Conservation (phyloP, 2,113 vertebrate genomes). For the Mola mola region DNA sequence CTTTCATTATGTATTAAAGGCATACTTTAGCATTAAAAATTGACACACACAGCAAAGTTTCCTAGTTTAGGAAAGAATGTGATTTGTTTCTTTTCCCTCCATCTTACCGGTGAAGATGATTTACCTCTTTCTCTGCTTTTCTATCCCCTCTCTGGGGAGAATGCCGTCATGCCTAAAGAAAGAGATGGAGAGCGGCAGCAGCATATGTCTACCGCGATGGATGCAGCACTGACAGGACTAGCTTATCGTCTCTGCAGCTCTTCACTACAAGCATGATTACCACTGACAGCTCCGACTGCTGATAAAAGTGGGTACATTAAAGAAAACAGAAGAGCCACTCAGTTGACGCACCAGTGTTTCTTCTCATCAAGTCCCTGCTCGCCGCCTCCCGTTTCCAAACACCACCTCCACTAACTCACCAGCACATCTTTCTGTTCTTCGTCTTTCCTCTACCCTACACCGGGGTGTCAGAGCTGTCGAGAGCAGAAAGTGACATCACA, state of each 20-base stretch:
- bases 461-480: slow-evolving; percentile 79
- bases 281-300: slow-evolving; percentile 79
- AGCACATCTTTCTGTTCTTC: slow-evolving; percentile 44
- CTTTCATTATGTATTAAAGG: too few species aligned
- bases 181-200: slow-evolving; percentile 61
- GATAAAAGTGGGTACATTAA: slow-evolving; percentile 84
- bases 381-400: slow-evolving; percentile 36
- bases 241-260: slow-evolving; percentile 76
- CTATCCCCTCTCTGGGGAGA: slow-evolving; percentile 69
- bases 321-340: slow-evolving; percentile 77
- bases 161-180: slow-evolving; percentile 64
- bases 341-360: slow-evolving; percentile 66
- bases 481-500: slow-evolving; percentile 83
- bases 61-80: slow-evolving; percentile 27
- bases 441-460: slow-evolving; percentile 50
- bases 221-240: slow-evolving; percentile 75
- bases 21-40: slow-evolving; percentile 20
- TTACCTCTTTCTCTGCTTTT: slow-evolving; percentile 39
- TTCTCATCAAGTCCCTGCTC: slow-evolving; percentile 60
- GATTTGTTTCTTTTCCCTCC: slow-evolving; percentile 36
- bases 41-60: slow-evolving; percentile 19
- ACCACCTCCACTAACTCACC: too few species aligned
- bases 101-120: slow-evolving; percentile 51
- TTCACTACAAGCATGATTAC: slow-evolving; percentile 78
- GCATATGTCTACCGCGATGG: slow-evolving; percentile 73